Evolutionary conservation across 2,888 invertebrate genomes (phyloP).

Genomic region (Diogma glabrata): DNA sequence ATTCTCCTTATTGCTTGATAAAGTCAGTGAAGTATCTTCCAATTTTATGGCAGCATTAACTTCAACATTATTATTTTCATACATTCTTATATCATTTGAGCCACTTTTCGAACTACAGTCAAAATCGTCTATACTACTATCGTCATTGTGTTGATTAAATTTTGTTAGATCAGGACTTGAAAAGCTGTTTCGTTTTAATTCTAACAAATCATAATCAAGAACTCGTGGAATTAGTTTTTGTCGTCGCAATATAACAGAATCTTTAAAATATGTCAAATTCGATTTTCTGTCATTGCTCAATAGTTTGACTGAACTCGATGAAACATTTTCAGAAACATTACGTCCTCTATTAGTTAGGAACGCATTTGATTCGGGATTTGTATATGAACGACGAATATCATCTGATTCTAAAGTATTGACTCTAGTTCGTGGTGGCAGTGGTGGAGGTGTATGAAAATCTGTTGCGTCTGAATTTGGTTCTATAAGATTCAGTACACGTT

Average conservation of each 20-base stretch:
- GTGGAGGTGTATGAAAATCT: constrained; percentile 25
- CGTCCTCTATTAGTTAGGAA: constrained; percentile 28
- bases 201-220: background rate
- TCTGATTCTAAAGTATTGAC: constrained; percentile 30
- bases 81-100: constrained; percentile 1
- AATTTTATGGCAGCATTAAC: constrained; percentile 13
- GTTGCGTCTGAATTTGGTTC: constrained; percentile 16
- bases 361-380: constrained; percentile 34
- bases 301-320: constrained; percentile 21
- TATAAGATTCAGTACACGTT: constrained; percentile 13
- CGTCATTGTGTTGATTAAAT: constrained; percentile 17
- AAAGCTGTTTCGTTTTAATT: constrained; percentile 32
- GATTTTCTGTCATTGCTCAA: constrained; percentile 12
- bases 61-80: too few relatives aligned
- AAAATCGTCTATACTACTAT: background rate
- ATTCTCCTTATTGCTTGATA: constrained; percentile 14
- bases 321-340: constrained; percentile 25
- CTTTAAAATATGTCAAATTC: background rate
- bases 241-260: background rate
- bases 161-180: constrained; percentile 36
- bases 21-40: constrained; percentile 11
- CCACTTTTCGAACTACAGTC: background rate
- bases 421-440: constrained; percentile 32
- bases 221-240: background rate
- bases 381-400: constrained; percentile 31